These are phyloP conservation scores for Bombylius major DNA, from an alignment of 2,888 invertebrate species.

Conservation along the genomic window DNA sequence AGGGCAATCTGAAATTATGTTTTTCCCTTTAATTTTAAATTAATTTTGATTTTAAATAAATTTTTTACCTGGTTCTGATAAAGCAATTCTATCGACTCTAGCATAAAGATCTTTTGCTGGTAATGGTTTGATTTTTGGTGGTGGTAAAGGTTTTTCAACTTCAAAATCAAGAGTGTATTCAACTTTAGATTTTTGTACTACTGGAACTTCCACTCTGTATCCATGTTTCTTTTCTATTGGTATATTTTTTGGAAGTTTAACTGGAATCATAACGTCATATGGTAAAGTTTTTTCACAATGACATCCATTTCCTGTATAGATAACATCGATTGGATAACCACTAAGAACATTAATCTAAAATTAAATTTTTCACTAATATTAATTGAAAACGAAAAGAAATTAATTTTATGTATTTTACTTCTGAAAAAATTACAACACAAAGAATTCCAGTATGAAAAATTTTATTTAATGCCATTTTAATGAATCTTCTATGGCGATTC, in stretches of 20 bases:
- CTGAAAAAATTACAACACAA: too few relatives aligned
- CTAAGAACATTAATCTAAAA: constrained; percentile 15
- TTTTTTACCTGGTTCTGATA: constrained; percentile 22
- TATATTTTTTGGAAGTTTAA: constrained; percentile 14
- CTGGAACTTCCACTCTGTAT: constrained; percentile 26
- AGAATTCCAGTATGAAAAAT: too few relatives aligned
- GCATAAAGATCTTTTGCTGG: constrained; percentile 21
- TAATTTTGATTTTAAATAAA: too few relatives aligned
- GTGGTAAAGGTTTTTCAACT: constrained; percentile 26
- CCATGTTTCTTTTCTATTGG: constrained; percentile 19
- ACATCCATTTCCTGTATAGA: constrained; percentile 27
- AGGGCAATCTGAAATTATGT: neutral
- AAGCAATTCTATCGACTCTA: constrained; percentile 23
- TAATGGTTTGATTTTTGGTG: constrained; percentile 13
- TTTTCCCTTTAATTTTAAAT: neutral
- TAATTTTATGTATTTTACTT: too few relatives aligned
- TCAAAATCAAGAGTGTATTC: constrained; percentile 27
- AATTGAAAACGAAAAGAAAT: too few relatives aligned
- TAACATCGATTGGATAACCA: constrained; percentile 21
- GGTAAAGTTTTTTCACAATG: constrained; percentile 24
- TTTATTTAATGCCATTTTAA: too few relatives aligned
- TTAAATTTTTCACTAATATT: neutral
- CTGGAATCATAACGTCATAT: constrained; percentile 24
- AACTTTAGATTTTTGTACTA: constrained; percentile 16
- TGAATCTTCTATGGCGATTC: too few relatives aligned